Evolutionary conservation across 2,797 vertebrate species (phyloP), one percentile per base, ranked within the genome.

Genomic region (Glyptemys insculpta): DNA sequence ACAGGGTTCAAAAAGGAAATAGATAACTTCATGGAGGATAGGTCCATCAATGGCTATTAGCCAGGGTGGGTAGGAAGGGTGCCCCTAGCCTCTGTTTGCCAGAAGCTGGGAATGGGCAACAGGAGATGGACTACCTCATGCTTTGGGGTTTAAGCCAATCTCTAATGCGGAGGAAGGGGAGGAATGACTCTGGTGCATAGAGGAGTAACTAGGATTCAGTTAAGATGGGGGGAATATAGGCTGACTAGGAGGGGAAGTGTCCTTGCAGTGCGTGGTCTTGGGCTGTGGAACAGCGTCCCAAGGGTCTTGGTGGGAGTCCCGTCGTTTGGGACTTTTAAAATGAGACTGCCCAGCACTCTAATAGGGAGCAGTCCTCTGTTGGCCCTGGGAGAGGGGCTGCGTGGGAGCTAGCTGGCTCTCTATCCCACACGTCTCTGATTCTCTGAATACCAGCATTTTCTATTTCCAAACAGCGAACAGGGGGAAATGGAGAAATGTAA

Each of bases 121-220:
- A 54, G 86, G 94, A 97, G 96, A 91, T 80, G 92, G 85, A 95
- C 9, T 54, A 80, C 2, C 2, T 85, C 91, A 81, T 95, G 41
- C 89, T 65, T 92, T 74, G 31, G 68, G 68, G 49, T 41, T 95
- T 80, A 78, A 90, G 62, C 47, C 5, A 9, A 85, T 62, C 27
- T 34, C 83, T 8, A 0, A 47, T 92, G 92, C 78, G 86, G 90
- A 96, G 86, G 80, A 78, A 95, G 94, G 95, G 83, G 93, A 95
- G 87, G 81, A 88, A 92, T 94, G 23, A 29, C 47, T 49, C 89
- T 92, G 29, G 68, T 83, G 44, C 76, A 65, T 68, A 50, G 83
- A 78, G 87, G 88, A 95, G 85, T 87, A 82, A 90, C 44, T 56
- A 29, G 52, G 18, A 11, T 47, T 91, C 82, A 82, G 87, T 47